These are phyloP conservation scores for Pygoscelis antarcticus DNA, from an alignment of 2,113 vertebrate genomes.

Conservation along the genomic window DNA sequence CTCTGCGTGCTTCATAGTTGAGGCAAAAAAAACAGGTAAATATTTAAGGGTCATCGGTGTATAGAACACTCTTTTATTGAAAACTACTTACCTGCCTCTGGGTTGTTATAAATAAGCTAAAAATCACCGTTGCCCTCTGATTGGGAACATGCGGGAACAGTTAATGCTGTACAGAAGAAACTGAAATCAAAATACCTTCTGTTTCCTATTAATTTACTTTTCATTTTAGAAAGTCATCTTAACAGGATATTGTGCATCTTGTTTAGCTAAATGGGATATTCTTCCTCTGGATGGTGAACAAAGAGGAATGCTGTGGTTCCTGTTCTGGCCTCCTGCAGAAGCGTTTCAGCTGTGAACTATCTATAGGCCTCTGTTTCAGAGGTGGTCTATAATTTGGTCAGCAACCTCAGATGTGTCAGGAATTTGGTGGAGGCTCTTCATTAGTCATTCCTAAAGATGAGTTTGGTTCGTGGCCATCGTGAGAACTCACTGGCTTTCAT, in stretches of 20 bases:
- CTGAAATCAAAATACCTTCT: constrained; percentile 22
- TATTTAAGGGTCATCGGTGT: neutral
- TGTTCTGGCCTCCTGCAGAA: neutral
- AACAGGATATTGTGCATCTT: neutral
- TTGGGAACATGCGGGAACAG: neutral
- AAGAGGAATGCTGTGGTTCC: neutral
- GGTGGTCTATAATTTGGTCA: neutral
- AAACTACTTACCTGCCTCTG: neutral
- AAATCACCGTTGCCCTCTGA: neutral
- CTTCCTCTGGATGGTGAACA: neutral
- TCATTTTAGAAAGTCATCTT: constrained; percentile 42
- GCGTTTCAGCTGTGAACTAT: neutral
- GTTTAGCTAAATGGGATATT: neutral
- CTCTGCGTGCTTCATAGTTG: neutral
- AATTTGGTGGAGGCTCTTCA: neutral
- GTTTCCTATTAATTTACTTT: constrained; percentile 33
- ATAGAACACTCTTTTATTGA: neutral
- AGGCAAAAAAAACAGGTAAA: neutral
- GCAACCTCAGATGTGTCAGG: neutral
- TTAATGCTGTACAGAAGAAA: neutral
- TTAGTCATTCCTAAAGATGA: neutral
- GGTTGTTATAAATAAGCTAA: neutral
- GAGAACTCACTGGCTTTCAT: neutral
- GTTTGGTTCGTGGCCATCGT: neutral
- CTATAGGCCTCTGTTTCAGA: neutral